Evolutionary conservation across 2,113 vertebrate genomes (phyloP), one percentile per base, ranked within the genome.

Genomic region (Odontesthes bonariensis): DNA sequence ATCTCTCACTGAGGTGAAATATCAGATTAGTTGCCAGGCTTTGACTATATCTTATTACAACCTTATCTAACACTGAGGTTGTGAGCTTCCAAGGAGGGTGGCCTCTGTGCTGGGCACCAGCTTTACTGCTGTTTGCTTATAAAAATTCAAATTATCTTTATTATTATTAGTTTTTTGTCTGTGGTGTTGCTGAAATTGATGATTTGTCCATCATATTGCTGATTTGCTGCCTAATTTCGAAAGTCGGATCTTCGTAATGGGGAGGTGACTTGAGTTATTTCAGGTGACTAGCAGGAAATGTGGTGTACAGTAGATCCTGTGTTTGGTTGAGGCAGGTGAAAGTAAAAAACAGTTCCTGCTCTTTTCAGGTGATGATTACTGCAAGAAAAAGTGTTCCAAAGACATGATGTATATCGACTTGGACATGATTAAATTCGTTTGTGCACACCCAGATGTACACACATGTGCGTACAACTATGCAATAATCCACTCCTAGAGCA

Each of bases 31-130:
- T 85, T 87, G 81, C 85, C 84, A 75, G 87, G 92, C 90, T 93
- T 93, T 92, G 89, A 93, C 90, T 91, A 87, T 93, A 95, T 95
- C 93, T 94, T 90, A 94, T 95, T 94, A 92, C 92, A 88, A 83
- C 88, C 88, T 94, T 93, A 94, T 94, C 92, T 91, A 91, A 92
- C 80, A 87, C 75, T 40, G 70, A 87, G 79, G 73, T 69, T 80
- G 71, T 38, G 62, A 82, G 75, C 52, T 70, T 73, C 20, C 68
- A 46, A 58, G 44, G 16, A 35, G 74, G 71, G 66, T 27, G 31
- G 65, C 20, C 44, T 6, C 33, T 51, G 67, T 19, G 35, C 69
- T 55, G 68, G 65, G 33, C 42, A 23, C 33, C n/a, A 59, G 66
- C 22, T 70, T 73, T 16, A 4, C 35, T 47, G 47, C 46, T 58